Evolutionary conservation across 2,797 vertebrate genomes (phyloP).

Genomic region (Leptodactylus fallax): DNA sequence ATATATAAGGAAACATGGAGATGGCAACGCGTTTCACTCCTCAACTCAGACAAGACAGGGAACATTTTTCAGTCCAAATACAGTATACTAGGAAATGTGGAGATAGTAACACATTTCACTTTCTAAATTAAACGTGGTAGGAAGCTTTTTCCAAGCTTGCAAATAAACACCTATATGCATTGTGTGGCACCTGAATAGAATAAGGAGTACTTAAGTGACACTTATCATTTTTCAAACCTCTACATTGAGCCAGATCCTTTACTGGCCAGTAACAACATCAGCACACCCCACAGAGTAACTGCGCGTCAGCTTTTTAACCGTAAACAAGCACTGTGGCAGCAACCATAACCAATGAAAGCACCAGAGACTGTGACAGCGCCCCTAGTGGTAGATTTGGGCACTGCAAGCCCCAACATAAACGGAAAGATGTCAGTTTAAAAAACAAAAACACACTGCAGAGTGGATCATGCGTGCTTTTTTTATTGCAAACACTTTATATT

Average conservation of each 20-base stretch:
- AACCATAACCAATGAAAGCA: conserved; percentile 67
- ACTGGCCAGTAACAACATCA: conserved; percentile 67
- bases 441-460: neutral
- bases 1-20: neutral
- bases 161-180: conserved; percentile 32
- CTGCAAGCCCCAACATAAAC: neutral
- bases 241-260: conserved; percentile 62
- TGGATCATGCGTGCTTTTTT: conserved; percentile 18
- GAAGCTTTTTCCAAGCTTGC: conserved; percentile 52
- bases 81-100: neutral
- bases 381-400: conserved; percentile 54
- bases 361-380: conserved; percentile 60
- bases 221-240: conserved; percentile 71
- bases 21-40: neutral
- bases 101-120: neutral
- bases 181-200: conserved; percentile 70
- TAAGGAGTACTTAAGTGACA: conserved; percentile 63
- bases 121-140: conserved; percentile 65
- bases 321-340: conserved; percentile 68
- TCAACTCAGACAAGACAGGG: conserved; percentile 65
- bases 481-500: conserved; percentile 70
- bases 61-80: conserved; percentile 7
- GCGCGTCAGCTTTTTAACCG: conserved; percentile 70
- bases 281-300: conserved; percentile 68
- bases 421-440: conserved; percentile 33